Percentiles rank a stretch among this genome's conserved stretches.
These are phyloP conservation scores for Pterocles burchelli DNA, from an alignment of 2,113 vertebrate genomes.

Conservation along the genomic window DNA sequence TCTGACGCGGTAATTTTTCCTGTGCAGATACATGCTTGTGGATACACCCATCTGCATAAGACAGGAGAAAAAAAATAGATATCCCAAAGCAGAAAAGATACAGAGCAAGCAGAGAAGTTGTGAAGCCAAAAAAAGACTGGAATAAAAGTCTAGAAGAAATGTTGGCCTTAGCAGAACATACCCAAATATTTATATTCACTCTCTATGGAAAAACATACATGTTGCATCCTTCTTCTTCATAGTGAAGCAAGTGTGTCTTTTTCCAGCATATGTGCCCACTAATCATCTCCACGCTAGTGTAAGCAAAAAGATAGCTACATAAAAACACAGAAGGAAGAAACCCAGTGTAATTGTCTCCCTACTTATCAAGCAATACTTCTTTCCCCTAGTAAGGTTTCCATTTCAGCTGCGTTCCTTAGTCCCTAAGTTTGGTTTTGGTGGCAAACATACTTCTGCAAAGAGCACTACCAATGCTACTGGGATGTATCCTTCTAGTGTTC, in stretches of 20 bases:
- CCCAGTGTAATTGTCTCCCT: background rate
- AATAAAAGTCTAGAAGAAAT: background rate
- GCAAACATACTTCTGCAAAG: background rate
- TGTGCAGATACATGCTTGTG: background rate
- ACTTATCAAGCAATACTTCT: background rate
- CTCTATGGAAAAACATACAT: background rate
- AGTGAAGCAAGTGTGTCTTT: background rate
- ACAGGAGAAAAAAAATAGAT: background rate
- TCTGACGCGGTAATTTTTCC: background rate
- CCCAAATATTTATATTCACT: background rate
- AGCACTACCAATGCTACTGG: background rate
- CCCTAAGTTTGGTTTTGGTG: background rate
- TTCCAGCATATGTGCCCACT: background rate
- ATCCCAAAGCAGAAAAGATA: background rate
- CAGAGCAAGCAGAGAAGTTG: background rate
- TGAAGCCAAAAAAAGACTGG: background rate
- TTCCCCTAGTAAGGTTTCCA: background rate
- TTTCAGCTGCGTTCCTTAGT: background rate
- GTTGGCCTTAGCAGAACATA: background rate
- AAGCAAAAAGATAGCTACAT: background rate
- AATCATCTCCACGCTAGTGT: background rate
- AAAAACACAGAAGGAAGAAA: background rate
- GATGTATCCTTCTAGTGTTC: background rate
- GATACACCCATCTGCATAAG: background rate
- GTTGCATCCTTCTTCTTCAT: background rate